A percentile compares a stretch with the other conserved stretches of the same genome.
These are phyloP conservation scores for Pseudochirops corinnae DNA, from an alignment of 2,797 vertebrate genomes.

Conservation along the genomic window DNA sequence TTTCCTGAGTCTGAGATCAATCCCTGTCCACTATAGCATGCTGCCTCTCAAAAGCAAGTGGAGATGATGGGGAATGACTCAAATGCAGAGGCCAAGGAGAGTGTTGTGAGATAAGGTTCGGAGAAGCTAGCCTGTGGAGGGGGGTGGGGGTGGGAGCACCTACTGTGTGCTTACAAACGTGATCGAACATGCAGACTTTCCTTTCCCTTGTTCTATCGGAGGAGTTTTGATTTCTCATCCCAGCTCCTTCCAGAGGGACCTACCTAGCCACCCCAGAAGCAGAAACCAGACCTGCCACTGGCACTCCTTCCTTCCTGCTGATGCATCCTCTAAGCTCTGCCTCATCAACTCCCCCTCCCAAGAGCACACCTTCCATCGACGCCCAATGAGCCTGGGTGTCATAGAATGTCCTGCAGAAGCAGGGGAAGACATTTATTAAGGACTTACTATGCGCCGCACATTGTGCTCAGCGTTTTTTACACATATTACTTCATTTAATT, in stretches of 20 bases:
- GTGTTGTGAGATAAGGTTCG: not conserved
- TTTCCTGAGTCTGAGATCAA: not conserved
- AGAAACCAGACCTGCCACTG: not conserved
- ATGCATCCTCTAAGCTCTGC: not conserved
- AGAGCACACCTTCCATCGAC: too few relatives aligned
- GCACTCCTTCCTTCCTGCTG: not conserved
- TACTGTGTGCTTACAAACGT: not conserved
- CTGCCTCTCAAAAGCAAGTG: not conserved
- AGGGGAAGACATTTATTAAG: not conserved
- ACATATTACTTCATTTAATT: not conserved
- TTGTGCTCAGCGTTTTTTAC: not conserved
- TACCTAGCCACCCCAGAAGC: not conserved
- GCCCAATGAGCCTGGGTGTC: too few relatives aligned
- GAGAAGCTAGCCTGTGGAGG: not conserved
- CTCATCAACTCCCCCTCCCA: too few relatives aligned
- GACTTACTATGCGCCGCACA: not conserved
- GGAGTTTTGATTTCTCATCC: not conserved
- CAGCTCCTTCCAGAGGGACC: not conserved
- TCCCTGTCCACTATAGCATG: not conserved
- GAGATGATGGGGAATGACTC: not conserved
- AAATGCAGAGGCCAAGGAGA: not conserved
- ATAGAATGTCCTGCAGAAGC: not conserved
- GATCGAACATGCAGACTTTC: not conserved
- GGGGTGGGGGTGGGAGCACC: not conserved
- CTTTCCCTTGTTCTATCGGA: not conserved